A percentile compares a stretch with the other conserved stretches of the same genome.
Evolutionary conservation across 1,140 invertebrate genomes (phyloP).

Genomic region (Cydia amplana): DNA sequence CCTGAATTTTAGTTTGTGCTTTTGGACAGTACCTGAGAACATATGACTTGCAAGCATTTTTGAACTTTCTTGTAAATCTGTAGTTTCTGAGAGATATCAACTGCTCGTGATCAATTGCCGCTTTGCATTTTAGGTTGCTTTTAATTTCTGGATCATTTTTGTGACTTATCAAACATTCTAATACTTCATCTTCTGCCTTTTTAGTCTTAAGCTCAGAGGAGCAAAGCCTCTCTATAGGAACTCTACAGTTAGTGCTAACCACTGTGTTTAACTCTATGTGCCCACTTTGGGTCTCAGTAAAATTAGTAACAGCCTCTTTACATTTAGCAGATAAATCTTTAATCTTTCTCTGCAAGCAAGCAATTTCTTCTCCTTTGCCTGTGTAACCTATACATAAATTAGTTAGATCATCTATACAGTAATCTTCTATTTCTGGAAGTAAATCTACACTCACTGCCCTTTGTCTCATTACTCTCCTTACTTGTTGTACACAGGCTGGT

Average conservation of each 20-base stretch:
- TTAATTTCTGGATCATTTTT: slow-evolving; percentile 92
- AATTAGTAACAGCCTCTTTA: slow-evolving; percentile 88
- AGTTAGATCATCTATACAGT: slow-evolving; percentile 92
- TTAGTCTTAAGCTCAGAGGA: slow-evolving; percentile 84
- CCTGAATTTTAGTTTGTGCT: slow-evolving; percentile 90
- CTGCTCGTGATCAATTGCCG: slow-evolving; percentile 96
- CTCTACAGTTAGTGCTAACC: slow-evolving; percentile 89
- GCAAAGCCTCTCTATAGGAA: slow-evolving; percentile 92
- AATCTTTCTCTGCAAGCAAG: slow-evolving; percentile 95
- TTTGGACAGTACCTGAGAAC: slow-evolving; percentile 90
- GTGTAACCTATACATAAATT: slow-evolving; percentile 91
- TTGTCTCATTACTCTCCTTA: slow-evolving; percentile 94
- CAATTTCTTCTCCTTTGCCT: slow-evolving; percentile 92
- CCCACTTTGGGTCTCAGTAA: slow-evolving; percentile 93
- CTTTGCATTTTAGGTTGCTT: slow-evolving; percentile 90
- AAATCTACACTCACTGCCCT: slow-evolving; percentile 95
- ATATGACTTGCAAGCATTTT: slow-evolving; percentile 93
- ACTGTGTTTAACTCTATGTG: slow-evolving; percentile 93
- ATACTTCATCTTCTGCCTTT: slow-evolving; percentile 90
- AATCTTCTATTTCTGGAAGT: slow-evolving; percentile 95
- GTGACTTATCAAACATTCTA: slow-evolving; percentile 96
- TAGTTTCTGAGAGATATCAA: slow-evolving; percentile 96
- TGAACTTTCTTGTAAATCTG: slow-evolving; percentile 96
- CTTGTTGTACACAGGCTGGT: slow-evolving; percentile 86
- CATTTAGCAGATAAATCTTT: slow-evolving; percentile 85